A percentile compares a stretch with the other conserved stretches of the same genome.
Evolutionary conservation across 2,888 invertebrate species (phyloP).

Genomic region (Tetragonula carbonaria): DNA sequence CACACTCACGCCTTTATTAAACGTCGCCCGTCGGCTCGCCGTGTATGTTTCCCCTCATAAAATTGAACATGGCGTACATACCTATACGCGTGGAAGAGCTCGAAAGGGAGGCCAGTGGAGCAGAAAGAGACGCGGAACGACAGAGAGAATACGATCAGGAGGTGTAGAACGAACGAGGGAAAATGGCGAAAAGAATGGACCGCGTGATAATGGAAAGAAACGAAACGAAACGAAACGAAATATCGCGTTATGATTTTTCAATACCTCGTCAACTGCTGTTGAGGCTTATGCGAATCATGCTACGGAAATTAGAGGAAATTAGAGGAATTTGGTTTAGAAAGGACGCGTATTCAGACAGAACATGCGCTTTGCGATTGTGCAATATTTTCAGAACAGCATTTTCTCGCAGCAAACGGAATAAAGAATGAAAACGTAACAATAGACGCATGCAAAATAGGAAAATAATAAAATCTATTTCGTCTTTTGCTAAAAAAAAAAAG

Average conservation of each 20-base stretch:
- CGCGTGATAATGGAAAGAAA: not conserved
- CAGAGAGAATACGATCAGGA: not conserved
- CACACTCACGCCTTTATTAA: constrained; percentile 72
- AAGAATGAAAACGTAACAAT: not conserved
- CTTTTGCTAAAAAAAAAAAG: not conserved
- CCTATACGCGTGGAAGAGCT: constrained; percentile 59
- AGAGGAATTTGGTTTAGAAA: not conserved
- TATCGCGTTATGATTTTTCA: constrained; percentile 25
- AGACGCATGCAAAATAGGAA: not conserved
- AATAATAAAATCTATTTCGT: constrained; percentile 1
- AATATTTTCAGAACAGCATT: not conserved
- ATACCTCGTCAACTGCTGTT: not conserved
- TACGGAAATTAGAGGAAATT: not conserved
- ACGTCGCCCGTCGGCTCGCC: constrained; percentile 71
- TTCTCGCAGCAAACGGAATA: not conserved
- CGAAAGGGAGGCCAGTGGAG: constrained; percentile 35
- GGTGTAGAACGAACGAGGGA: not conserved
- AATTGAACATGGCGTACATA: constrained; percentile 78
- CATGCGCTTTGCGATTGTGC: not conserved
- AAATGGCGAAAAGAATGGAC: not conserved
- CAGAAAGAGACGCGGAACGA: constrained; percentile 6
- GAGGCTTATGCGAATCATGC: not conserved
- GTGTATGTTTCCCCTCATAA: constrained; percentile 78
- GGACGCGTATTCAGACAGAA: too few species aligned
- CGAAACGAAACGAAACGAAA: not conserved